Evolutionary conservation across 35 echinoderm and acorn worm genomes (phyloP).

Genomic region (Diadema setosum): DNA sequence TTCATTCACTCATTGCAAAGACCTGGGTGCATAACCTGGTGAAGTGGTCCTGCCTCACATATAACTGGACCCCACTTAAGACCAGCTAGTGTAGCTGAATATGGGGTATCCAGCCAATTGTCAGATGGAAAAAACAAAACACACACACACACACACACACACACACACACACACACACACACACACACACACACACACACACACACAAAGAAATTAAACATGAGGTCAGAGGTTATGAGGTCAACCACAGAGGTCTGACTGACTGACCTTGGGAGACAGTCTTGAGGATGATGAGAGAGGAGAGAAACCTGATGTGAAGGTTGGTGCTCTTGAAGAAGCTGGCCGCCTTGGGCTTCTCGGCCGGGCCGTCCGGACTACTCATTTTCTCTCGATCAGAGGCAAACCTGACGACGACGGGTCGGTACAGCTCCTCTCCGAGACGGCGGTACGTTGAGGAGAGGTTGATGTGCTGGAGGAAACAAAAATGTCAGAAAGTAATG

Average conservation of each 20-base stretch:
- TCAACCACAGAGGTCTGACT: background rate
- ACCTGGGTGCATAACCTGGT: too few species aligned
- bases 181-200: too few species aligned
- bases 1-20: too few species aligned
- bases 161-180: too few species aligned
- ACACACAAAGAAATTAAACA: too few species aligned
- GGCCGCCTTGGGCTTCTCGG: conserved; percentile 59
- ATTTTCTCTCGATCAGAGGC: background rate
- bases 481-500: background rate
- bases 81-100: too few species aligned
- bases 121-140: too few species aligned
- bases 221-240: too few species aligned
- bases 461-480: conserved; percentile 28
- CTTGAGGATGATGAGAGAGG: conserved; percentile 82
- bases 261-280: conserved; percentile 85
- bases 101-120: too few species aligned
- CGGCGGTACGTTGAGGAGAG: conserved; percentile 84
- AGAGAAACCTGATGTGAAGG: conserved; percentile 80
- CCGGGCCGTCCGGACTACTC: background rate
- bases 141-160: too few species aligned
- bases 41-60: too few species aligned
- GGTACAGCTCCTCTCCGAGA: conserved; percentile 87
- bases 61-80: too few species aligned
- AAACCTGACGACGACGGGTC: conserved; percentile 44
- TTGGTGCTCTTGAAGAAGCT: conserved; percentile 88